These are phyloP conservation scores for Tenualosa ilisha DNA, from an alignment of 2,797 vertebrate species.

Conservation along the genomic window DNA sequence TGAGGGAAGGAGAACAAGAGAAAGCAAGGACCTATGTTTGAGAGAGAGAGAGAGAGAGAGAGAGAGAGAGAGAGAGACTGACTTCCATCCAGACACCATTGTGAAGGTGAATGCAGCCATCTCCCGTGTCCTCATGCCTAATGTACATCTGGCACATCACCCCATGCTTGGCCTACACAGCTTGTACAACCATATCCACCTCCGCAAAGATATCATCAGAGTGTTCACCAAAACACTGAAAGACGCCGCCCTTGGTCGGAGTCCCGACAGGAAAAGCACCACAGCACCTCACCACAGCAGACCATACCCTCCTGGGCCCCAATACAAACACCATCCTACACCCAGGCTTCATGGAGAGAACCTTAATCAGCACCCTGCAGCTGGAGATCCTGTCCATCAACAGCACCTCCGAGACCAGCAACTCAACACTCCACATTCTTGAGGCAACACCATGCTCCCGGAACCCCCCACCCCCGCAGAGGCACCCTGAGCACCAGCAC, in stretches of 20 bases:
- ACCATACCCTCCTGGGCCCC: neutral
- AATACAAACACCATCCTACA: neutral
- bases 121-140: no score
- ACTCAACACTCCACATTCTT: neutral
- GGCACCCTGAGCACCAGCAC: neutral
- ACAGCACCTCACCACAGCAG: neutral
- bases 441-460: no score
- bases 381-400: neutral
- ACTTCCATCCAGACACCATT: no score
- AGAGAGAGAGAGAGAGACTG: neutral
- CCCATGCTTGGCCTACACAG: no score
- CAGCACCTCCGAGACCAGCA: neutral
- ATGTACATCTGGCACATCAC: no score
- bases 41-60: constrained; percentile 34
- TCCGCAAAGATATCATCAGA: no score
- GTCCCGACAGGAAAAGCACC: no score
- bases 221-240: no score
- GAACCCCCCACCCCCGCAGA: neutral
- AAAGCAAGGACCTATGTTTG: no score
- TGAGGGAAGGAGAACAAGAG: no score
- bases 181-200: no score
- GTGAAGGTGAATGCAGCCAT: neutral
- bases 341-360: neutral
- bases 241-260: no score
- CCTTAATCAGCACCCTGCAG: neutral